Evolutionary conservation across 2,888 invertebrate species (phyloP).

Genomic region (Synergus gifuensis): DNA sequence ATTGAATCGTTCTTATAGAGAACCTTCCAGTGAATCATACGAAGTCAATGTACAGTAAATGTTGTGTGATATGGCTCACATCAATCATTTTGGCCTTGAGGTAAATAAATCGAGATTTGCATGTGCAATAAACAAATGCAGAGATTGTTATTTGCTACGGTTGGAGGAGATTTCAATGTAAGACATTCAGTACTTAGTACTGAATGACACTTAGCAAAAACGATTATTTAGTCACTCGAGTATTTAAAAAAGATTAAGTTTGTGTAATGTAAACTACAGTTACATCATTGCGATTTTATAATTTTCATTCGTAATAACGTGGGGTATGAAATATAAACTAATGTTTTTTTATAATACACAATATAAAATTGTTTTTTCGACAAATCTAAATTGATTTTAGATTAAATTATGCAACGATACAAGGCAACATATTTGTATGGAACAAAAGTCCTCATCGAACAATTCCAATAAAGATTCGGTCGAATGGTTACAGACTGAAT

Average conservation of each 20-base stretch:
- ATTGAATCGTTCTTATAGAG: constrained; percentile 25
- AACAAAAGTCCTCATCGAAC: neutral
- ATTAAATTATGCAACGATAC: neutral
- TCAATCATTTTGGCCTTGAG: constrained; percentile 32
- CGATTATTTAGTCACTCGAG: neutral
- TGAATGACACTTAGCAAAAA: constrained; percentile 6
- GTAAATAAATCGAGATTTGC: constrained; percentile 32
- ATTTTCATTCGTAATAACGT: neutral
- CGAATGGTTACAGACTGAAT: neutral
- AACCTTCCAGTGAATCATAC: constrained; percentile 22
- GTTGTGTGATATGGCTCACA: neutral
- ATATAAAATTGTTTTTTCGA: too few relatives aligned
- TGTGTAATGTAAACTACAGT: neutral
- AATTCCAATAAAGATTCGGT: neutral
- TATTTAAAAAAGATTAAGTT: constrained; percentile 13
- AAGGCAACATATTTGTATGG: neutral
- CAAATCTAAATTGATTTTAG: neutral
- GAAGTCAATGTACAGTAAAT: constrained; percentile 36
- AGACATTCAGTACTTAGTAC: neutral
- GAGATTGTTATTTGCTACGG: constrained; percentile 20
- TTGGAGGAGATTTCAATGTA: neutral
- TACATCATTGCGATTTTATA: neutral
- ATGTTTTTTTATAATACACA: too few relatives aligned
- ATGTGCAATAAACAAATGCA: constrained; percentile 26
- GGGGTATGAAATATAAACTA: neutral